These are phyloP conservation scores for Phalacrocorax brasilianus DNA, from an alignment of 2,113 vertebrate species.

Conservation along the genomic window DNA sequence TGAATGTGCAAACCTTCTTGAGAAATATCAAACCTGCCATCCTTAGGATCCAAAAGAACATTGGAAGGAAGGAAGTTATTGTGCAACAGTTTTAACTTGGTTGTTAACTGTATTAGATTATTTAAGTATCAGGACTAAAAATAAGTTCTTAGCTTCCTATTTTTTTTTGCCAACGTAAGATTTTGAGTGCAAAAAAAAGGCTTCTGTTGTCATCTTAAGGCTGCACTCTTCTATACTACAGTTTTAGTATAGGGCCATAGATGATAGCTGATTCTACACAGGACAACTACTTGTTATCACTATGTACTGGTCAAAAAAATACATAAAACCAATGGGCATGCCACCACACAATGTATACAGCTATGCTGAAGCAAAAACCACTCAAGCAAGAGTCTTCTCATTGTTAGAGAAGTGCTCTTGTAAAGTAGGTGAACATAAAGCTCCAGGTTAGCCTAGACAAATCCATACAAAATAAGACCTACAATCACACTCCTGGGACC, in stretches of 20 bases:
- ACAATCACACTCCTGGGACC: neutral
- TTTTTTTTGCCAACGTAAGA: neutral
- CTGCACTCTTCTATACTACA: neutral
- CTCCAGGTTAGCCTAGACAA: neutral
- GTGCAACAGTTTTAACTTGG: neutral
- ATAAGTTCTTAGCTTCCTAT: neutral
- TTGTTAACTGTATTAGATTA: neutral
- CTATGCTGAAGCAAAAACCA: neutral
- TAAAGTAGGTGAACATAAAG: neutral
- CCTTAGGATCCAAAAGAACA: neutral
- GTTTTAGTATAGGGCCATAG: neutral
- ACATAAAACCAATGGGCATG: accelerated
- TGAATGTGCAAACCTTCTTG: neutral
- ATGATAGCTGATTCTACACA: neutral
- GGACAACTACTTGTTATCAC: neutral
- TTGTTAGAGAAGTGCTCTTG: neutral
- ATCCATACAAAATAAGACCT: neutral
- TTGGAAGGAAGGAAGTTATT: neutral
- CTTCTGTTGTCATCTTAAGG: neutral
- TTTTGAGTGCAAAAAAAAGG: neutral
- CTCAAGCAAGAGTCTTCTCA: accelerated
- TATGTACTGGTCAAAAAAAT: neutral
- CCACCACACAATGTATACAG: neutral
- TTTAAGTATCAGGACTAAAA: neutral
- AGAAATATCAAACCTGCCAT: neutral